These are phyloP conservation scores for Plagiodera versicolora DNA, from an alignment of 2,888 invertebrate genomes.

Conservation along the genomic window DNA sequence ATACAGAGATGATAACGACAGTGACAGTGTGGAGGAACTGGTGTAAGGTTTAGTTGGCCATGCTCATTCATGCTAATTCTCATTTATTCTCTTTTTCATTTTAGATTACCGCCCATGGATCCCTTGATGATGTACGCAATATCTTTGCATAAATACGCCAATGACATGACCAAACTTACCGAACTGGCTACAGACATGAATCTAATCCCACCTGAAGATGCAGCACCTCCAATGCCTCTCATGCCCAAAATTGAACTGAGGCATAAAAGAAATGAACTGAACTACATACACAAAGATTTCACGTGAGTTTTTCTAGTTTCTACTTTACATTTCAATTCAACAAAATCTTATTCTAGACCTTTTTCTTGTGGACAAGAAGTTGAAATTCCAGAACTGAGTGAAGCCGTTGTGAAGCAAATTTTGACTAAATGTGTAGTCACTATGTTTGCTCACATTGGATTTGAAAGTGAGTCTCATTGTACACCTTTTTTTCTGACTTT, in stretches of 20 bases:
- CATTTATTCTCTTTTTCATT: slow-evolving; percentile 11
- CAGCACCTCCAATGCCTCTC: slow-evolving; percentile 44
- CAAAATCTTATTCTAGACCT: slow-evolving; percentile 14
- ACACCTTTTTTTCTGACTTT: too few species aligned
- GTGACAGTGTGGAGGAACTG: slow-evolving; percentile 36
- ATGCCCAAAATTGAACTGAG: slow-evolving; percentile 40
- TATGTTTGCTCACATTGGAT: slow-evolving; percentile 60
- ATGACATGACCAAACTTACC: slow-evolving; percentile 46
- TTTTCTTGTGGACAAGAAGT: slow-evolving; percentile 39
- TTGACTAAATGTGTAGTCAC: slow-evolving; percentile 57
- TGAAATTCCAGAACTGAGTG: slow-evolving; percentile 48
- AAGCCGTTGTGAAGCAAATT: slow-evolving; percentile 47
- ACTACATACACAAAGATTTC: slow-evolving; percentile 46
- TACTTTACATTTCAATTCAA: neutral
- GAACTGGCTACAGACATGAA: slow-evolving; percentile 47
- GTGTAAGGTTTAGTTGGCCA: slow-evolving; percentile 32
- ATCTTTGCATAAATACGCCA: slow-evolving; percentile 49
- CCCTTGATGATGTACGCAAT: slow-evolving; percentile 49
- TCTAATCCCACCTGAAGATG: slow-evolving; percentile 46
- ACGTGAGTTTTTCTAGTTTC: slow-evolving; percentile 35
- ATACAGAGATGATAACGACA: slow-evolving; percentile 42
- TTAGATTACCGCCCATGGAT: slow-evolving; percentile 48
- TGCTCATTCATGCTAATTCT: neutral
- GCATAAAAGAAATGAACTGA: slow-evolving; percentile 43
- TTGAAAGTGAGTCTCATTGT: slow-evolving; percentile 56